These are phyloP conservation scores for Sebastes oblongus DNA, from an alignment of 2,797 vertebrate species.

Conservation along the genomic window DNA sequence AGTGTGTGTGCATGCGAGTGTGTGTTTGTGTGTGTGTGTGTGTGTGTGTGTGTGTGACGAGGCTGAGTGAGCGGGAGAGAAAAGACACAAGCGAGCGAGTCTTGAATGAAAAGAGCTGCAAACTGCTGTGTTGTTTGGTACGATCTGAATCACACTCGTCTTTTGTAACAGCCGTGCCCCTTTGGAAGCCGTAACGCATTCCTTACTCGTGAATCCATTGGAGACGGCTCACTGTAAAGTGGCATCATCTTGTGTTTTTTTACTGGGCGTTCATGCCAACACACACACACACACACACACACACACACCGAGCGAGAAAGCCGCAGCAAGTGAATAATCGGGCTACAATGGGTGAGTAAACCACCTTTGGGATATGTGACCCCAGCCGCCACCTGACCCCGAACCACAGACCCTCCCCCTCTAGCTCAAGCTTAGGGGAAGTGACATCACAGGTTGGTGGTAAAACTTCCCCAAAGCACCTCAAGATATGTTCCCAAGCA, in stretches of 20 bases:
- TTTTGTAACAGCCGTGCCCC: constrained; percentile 40
- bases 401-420: neutral
- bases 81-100: neutral
- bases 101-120: constrained; percentile 56
- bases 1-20: constrained; percentile 24
- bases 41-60: constrained; percentile 42
- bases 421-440: constrained; percentile 32
- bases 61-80: constrained; percentile 29
- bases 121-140: constrained; percentile 40
- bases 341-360: constrained; percentile 24
- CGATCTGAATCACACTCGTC: constrained; percentile 34
- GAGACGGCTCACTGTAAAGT: constrained; percentile 17
- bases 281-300: constrained; percentile 17
- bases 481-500: constrained; percentile 17
- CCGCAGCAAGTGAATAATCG: constrained; percentile 21
- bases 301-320: neutral
- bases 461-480: constrained; percentile 25
- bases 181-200: constrained; percentile 43
- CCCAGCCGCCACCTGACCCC: constrained; percentile 21
- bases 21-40: constrained; percentile 44
- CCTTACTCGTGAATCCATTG: constrained; percentile 39
- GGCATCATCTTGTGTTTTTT: constrained; percentile 32
- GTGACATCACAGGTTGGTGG: constrained; percentile 53
- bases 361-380: constrained; percentile 26
- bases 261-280: neutral